These are phyloP conservation scores for Myathropa florea DNA, from an alignment of 2,888 invertebrate genomes.

Conservation along the genomic window DNA sequence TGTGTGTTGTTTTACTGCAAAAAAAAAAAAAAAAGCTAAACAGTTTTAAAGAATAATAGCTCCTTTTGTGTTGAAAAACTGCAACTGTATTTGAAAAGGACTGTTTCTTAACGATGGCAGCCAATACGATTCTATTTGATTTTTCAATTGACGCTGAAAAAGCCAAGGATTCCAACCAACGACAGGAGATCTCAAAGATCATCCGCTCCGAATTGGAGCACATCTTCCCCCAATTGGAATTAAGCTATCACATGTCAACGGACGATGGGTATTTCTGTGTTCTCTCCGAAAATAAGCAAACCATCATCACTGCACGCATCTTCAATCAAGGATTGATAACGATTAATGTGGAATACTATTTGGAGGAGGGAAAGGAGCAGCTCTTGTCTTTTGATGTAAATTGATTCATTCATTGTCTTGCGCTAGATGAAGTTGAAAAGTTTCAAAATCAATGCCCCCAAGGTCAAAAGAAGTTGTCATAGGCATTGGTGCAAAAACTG, in stretches of 20 bases:
- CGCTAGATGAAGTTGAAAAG: neutral
- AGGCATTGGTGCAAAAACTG: neutral
- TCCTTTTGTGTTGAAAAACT: neutral
- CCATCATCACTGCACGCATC: slow-evolving; percentile 87
- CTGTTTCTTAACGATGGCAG: slow-evolving; percentile 83
- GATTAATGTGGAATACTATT: slow-evolving; percentile 91
- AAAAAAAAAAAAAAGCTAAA: too few species aligned
- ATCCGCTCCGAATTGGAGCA: slow-evolving; percentile 87
- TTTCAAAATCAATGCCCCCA: slow-evolving; percentile 57
- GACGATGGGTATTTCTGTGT: slow-evolving; percentile 87
- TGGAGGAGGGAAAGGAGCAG: slow-evolving; percentile 87
- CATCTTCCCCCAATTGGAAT: slow-evolving; percentile 87
- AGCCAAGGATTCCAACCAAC: slow-evolving; percentile 85
- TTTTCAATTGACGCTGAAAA: slow-evolving; percentile 88
- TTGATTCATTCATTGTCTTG: slow-evolving; percentile 16
- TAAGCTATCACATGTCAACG: slow-evolving; percentile 85
- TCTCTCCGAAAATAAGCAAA: slow-evolving; percentile 86
- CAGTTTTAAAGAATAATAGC: neutral
- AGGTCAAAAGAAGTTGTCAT: slow-evolving; percentile 40
- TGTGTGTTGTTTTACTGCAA: neutral
- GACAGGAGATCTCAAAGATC: slow-evolving; percentile 85
- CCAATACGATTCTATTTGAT: slow-evolving; percentile 89
- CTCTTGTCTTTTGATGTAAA: slow-evolving; percentile 89
- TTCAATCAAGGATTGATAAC: slow-evolving; percentile 89
- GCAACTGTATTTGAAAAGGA: neutral